phyloP scores from a whole-genome alignment of 2,113 vertebrate species.

The Heliornis fulica region DNA sequence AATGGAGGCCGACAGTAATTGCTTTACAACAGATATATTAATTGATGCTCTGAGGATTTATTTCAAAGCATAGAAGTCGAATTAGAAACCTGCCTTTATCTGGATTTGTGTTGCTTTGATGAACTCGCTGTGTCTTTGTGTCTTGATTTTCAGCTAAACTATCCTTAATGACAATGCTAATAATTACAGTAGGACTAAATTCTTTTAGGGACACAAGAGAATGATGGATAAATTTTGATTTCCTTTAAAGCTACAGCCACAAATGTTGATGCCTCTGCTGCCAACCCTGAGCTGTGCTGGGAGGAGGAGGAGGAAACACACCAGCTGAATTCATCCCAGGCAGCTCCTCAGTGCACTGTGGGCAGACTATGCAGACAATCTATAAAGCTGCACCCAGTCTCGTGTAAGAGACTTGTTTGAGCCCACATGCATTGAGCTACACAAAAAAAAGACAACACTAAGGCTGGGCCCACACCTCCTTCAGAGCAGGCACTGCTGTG shows the following conservation, averaged over 20 bases:
- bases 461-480: not conserved
- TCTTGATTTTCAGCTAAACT: conserved; percentile 63
- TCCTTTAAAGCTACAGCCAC: conserved; percentile 8
- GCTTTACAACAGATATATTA: conserved; percentile 58
- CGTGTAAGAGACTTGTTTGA: not conserved
- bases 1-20: conserved; percentile 54
- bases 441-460: too few relatives aligned
- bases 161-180: conserved; percentile 70
- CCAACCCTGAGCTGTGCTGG: rapidly evolving
- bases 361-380: not conserved
- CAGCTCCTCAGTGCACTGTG: not conserved
- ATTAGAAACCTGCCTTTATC: conserved; percentile 61
- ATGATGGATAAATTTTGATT: conserved; percentile 1
- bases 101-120: conserved; percentile 54
- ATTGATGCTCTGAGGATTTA: conserved; percentile 71
- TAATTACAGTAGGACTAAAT: conserved; percentile 35
- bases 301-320: not conserved
- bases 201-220: conserved; percentile 38
- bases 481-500: not conserved
- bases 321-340: not conserved
- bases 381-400: not conserved
- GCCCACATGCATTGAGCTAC: not conserved
- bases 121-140: conserved; percentile 35
- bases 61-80: conserved; percentile 59
- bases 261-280: not conserved